A percentile compares a stretch with the other conserved stretches of the same genome.
Evolutionary conservation across 2,888 invertebrate species (phyloP).

Genomic region (Amiota minor): DNA sequence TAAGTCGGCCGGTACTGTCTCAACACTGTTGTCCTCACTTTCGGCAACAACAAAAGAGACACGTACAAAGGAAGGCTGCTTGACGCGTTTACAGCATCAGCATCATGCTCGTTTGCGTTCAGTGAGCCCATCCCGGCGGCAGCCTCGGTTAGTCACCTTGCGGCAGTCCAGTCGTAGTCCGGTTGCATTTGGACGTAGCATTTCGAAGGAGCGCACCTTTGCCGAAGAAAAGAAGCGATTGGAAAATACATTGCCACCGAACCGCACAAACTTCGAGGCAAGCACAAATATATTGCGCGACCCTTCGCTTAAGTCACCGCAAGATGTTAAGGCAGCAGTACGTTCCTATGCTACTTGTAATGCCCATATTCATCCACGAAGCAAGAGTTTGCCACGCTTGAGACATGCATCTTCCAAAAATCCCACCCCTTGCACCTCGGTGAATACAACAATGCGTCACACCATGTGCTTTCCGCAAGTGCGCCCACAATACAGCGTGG

Average conservation of each 20-base stretch:
- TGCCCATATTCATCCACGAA: slow-evolving; percentile 55
- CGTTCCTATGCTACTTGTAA: slow-evolving; percentile 70
- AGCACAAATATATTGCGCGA: slow-evolving; percentile 74
- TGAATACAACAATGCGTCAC: slow-evolving; percentile 62
- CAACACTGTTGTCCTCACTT: slow-evolving; percentile 55
- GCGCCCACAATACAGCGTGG: slow-evolving; percentile 45
- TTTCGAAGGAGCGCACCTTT: slow-evolving; percentile 77
- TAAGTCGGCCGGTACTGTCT: slow-evolving; percentile 70
- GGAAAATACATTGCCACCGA: slow-evolving; percentile 71
- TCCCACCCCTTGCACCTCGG: slow-evolving; percentile 37
- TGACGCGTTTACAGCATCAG: slow-evolving; percentile 55
- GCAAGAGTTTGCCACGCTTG: slow-evolving; percentile 70
- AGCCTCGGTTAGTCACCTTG: slow-evolving; percentile 54
- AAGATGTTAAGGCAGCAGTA: slow-evolving; percentile 76
- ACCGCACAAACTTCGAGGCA: slow-evolving; percentile 70
- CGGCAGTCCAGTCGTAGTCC: slow-evolving; percentile 73
- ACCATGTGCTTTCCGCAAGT: slow-evolving; percentile 62
- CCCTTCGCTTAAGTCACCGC: slow-evolving; percentile 77
- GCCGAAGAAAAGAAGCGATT: slow-evolving; percentile 76
- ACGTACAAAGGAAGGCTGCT: slow-evolving; percentile 49
- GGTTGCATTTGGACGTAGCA: slow-evolving; percentile 73
- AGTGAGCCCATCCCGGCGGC: slow-evolving; percentile 65
- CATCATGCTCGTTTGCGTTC: slow-evolving; percentile 62
- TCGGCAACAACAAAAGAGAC: slow-evolving; percentile 57
- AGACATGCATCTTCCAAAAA: slow-evolving; percentile 40